Conservation (phyloP, 2,797 vertebrate genomes). For the Crocodylus rhombifer region DNA sequence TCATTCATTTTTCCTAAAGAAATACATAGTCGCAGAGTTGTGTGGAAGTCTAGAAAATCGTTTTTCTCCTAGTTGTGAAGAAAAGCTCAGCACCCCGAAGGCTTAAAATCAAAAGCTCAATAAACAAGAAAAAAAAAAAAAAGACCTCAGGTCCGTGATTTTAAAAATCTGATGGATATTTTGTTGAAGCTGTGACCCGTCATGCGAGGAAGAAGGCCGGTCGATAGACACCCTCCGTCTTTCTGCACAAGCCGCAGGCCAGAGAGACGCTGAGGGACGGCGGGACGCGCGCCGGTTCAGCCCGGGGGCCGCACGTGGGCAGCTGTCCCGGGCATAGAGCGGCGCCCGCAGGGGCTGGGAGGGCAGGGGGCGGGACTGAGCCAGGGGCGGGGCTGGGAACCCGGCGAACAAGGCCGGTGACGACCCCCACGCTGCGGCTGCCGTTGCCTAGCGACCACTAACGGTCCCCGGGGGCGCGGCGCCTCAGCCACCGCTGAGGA, state of each 20-base stretch:
- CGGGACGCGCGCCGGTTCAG: background rate
- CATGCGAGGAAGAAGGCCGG: too few relatives aligned
- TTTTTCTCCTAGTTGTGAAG: too few relatives aligned
- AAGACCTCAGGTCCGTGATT: background rate
- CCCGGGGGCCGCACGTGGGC: background rate
- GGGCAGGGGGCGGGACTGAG: background rate
- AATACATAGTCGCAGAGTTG: background rate
- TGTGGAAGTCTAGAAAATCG: background rate
- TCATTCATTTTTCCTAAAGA: background rate
- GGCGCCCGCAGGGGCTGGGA: background rate
- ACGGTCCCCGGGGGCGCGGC: background rate
- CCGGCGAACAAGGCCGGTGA: background rate
- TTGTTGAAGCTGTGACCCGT: too few relatives aligned
- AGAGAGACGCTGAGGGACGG: too few relatives aligned
- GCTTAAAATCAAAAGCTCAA: too few relatives aligned
- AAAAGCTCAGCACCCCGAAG: background rate
- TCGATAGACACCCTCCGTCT: too few relatives aligned
- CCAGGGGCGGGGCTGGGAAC: too few relatives aligned
- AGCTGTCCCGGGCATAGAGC: fast-evolving
- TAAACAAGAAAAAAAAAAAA: background rate
- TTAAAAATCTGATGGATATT: background rate
- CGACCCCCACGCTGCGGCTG: background rate
- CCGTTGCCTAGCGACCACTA: too few relatives aligned
- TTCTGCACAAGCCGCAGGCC: too few relatives aligned
- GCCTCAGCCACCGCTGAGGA: too few relatives aligned